phyloP scores from a whole-genome alignment of 2,113 vertebrate genomes.

The Equus przewalskii region DNA sequence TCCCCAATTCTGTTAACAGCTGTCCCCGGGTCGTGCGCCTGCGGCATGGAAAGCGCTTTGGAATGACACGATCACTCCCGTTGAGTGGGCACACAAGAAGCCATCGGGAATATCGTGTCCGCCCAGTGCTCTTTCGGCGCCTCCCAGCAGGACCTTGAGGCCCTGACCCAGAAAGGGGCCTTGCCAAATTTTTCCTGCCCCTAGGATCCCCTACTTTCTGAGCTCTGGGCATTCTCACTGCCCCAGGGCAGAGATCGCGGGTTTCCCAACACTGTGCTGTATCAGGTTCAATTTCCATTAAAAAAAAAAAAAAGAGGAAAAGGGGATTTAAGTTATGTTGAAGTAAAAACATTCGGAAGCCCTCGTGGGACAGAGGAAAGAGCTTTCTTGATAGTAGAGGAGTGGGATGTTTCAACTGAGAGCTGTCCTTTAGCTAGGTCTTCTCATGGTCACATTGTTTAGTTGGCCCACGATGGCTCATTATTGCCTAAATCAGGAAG shows the following conservation, averaged over 20 bases:
- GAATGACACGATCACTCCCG: constrained; percentile 99
- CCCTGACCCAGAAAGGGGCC: background rate
- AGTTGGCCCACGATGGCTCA: background rate
- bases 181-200: background rate
- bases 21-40: background rate
- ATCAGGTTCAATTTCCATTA: background rate
- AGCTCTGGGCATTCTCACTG: background rate
- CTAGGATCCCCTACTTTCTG: background rate
- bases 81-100: constrained; percentile 91
- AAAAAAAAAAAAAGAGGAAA: background rate
- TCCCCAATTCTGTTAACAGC: background rate
- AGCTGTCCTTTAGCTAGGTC: background rate
- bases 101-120: constrained; percentile 99
- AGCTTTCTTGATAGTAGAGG: background rate
- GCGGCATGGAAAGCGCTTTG: constrained; percentile 89
- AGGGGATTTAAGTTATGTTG: background rate
- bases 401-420: background rate
- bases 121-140: constrained; percentile 91
- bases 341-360: background rate
- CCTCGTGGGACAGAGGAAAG: background rate
- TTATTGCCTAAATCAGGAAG: background rate
- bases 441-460: background rate
- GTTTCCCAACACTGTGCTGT: background rate
- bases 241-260: background rate
- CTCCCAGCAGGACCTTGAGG: constrained; percentile 37